Conservation (phyloP, 2,113 vertebrate genomes). For the Smithornis capensis region DNA sequence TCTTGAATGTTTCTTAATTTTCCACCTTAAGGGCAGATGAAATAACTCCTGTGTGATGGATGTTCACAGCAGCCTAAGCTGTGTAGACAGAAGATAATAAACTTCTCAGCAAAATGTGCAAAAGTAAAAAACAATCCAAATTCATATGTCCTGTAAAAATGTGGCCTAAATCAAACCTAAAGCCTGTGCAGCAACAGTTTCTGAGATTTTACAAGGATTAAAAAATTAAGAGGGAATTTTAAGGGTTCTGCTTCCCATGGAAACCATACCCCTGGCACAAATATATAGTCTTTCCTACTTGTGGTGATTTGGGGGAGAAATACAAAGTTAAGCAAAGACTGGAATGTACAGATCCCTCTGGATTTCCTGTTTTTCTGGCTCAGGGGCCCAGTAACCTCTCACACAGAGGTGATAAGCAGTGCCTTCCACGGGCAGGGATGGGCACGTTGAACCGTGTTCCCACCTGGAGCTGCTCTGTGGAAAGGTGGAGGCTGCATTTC, state of each 20-base stretch:
- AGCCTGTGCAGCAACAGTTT: not conserved
- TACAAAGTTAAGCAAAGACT: fast-evolving
- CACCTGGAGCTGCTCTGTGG: not conserved
- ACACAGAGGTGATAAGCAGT: not conserved
- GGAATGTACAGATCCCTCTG: not conserved
- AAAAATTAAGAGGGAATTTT: not conserved
- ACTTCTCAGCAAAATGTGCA: not conserved
- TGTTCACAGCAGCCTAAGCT: not conserved
- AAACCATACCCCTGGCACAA: not conserved
- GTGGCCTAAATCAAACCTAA: not conserved
- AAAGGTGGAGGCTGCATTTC: not conserved
- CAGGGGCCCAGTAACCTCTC: not conserved
- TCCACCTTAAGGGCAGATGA: not conserved
- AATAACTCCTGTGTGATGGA: not conserved
- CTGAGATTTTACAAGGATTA: not conserved
- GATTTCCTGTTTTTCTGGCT: not conserved
- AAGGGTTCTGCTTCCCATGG: not conserved
- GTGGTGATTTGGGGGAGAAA: not conserved
- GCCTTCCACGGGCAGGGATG: not conserved
- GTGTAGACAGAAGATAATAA: not conserved
- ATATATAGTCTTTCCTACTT: not conserved
- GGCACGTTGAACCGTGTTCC: too few relatives aligned
- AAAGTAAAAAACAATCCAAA: not conserved
- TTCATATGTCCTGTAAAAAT: not conserved
- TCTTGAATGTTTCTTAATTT: not conserved